Evolutionary conservation across 2,888 invertebrate species (phyloP), one percentile per base, ranked within the genome.

Genomic region (Stenchaetothrips biformis): DNA sequence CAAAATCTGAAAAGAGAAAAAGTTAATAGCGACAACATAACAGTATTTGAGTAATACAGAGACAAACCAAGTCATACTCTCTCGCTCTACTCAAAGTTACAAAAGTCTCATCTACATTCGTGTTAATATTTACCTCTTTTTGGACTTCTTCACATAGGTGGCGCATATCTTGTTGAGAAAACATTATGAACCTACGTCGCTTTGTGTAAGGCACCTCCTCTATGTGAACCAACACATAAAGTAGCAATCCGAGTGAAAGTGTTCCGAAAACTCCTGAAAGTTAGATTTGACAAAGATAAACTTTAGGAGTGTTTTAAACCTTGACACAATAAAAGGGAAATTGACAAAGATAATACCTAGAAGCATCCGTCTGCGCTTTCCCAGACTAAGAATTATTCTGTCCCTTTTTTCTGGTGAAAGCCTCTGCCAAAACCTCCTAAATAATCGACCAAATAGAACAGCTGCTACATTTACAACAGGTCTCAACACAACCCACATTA

Each of bases 201-300:
- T 88, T 86, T 3, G 89, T 89, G 77, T 90, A 82, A 0, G 90
- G 90, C 49, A 89, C 87, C 77, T 85, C 87, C 83, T 89, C 86
- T 16, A 89, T 81, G 83, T 90, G 89, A 7, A 21, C 25, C 21
- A 74, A 7, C 1, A 74, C 9, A 8, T 74, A 74, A 2, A 74
- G 25, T 25, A 74, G 67, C 25, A 74, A 25, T 25, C 21, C n/a
- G 6, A 74, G 25, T 21, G 25, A 25, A 7, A 74, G 25, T 25
- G 25, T 25, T 7, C 67, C 67, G 25, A 25, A 7, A 74, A 25
- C 8, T 8, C 67, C 67, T 74, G 25, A 21, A 21, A 25, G 11
- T 7, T 8, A 25, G 4, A 74, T 9, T 59, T 13, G 6, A 13
- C 59, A 59, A 6, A 18, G 16, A 59, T 13, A 18, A 18, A 59